These are phyloP conservation scores for Tineola bisselliella DNA, from an alignment of 2,888 invertebrate species.

Conservation along the genomic window DNA sequence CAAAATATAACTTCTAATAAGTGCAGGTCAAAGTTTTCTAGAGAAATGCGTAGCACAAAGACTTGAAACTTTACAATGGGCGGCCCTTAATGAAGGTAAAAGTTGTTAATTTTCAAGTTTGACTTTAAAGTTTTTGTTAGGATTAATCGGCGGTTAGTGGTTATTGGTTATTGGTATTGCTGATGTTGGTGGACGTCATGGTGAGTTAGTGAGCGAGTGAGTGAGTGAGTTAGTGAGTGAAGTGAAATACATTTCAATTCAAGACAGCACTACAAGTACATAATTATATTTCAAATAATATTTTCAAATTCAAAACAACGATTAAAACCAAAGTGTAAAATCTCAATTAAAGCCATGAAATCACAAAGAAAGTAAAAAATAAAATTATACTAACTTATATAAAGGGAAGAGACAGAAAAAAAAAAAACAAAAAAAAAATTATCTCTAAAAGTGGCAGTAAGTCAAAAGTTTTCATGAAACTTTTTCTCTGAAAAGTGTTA, in stretches of 20 bases:
- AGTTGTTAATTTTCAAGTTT: conserved; percentile 37
- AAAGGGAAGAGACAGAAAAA: neutral
- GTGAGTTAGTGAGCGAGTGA: too few relatives aligned
- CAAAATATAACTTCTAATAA: too few relatives aligned
- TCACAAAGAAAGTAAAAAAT: neutral
- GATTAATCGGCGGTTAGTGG: conserved; percentile 11
- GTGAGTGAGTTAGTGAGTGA: too few relatives aligned
- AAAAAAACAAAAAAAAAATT: neutral
- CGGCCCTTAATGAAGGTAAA: conserved; percentile 42
- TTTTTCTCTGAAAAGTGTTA: conserved; percentile 22
- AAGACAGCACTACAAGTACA: too few relatives aligned
- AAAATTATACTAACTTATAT: neutral
- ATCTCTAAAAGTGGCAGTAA: conserved; percentile 22
- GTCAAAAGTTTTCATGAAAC: conserved; percentile 23
- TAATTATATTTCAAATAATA: too few relatives aligned
- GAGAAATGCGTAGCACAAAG: neutral
- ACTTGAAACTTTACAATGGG: conserved; percentile 32
- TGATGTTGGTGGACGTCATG: neutral
- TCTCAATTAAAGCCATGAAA: neutral
- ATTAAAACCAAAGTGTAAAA: too few relatives aligned
- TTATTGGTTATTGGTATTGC: conserved; percentile 9
- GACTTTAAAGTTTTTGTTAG: conserved; percentile 23
- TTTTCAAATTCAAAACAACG: too few relatives aligned
- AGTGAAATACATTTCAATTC: too few relatives aligned
- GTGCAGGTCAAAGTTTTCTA: neutral